Base-by-base conservation (phyloP, 1,140 invertebrate species). In the Eciton burchellii region DNA sequence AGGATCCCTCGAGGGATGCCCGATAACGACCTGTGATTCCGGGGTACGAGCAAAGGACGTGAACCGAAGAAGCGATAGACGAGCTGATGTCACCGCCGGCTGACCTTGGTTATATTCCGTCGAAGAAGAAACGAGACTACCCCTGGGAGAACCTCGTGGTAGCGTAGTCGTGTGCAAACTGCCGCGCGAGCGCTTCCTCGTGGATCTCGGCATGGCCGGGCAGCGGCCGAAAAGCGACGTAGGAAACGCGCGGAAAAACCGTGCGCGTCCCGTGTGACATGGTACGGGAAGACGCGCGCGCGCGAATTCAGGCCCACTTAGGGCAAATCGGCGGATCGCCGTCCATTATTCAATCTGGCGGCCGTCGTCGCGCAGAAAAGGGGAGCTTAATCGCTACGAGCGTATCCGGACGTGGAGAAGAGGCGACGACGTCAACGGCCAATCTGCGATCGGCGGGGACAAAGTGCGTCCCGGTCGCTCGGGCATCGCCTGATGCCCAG, bases 341-440 rank as follows among this genome's bases (percentile, higher is more conserved):
- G 70, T 79, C 63, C 74, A 91, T 91, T 91, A 91, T 91, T 65
- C 90, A 91, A 91, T 91, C 87, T 79, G 52, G 29, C 81, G 57
- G 83, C 70, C 76, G 63, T 81, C 85, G 85, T 84, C 84, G 87
- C 71, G 35, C 35, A 35, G 35, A 86, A 84, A 86, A 86, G 83
- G 83, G 74, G 74, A 56, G 81, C 43, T 74, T 90, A 89, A 90
- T 87, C 82, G 81, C 62, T 14, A 41, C 57, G 82, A 70, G 74
- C 70, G 68, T 82, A 82, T 82, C 79, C 84, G 60, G 62, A 76
- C 66, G 86, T 83, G 82, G 70, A 45, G 47, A 74, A 71, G 84
- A 82, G 54, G 41, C 77, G 62, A 21, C 70, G 81, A 72, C 89
- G 89, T 90, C 87, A 89, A 90, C 86, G 89, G 87, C 84, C 84